Base-by-base conservation (phyloP, 2,888 invertebrate genomes). In the Cheiracanthium punctorium region DNA sequence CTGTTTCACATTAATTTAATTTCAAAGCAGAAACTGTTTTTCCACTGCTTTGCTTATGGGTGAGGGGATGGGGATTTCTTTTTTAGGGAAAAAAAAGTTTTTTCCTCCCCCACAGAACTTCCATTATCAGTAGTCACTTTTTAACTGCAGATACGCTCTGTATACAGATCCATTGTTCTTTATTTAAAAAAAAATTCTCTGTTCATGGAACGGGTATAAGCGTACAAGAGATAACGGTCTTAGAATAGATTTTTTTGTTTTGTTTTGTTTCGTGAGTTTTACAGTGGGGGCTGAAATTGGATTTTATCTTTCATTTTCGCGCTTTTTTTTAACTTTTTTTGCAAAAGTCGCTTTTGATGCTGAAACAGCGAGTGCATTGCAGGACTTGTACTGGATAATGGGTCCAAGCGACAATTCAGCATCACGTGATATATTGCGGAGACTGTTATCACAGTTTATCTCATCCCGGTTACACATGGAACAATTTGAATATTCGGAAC, bases 1-100 rank as follows among this genome's bases (percentile, higher is more conserved):
- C 75, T 86, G 80, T 70, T 80, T 80, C 80, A 58, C 85, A 86
- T 86, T 86, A 80, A 86, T 86, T 80, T 86, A 86, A 86, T 86
- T 80, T 79, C 79, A 80, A 85, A 79, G 69, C 43, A 76, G 70
- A 14, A 70, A 69, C 70, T 77, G 77, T 77, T 74, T 80, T 76
- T 65, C 48, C 28, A 30, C 67, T 76, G 14, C 48, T 10, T 28
- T 28, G 43, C 5, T 41, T 32, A 29, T 29, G 67, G 41, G 79
- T 37, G 70, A 24, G 48, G 64, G 80, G 80, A 33, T 37, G 64
- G 41, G 48, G 10, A 65, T 32, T 58, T 81, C 52, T 81, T 70
- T 37, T 58, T 72, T 69, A 58, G n/a, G 12, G 58, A 20, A 76
- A 30, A 67, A 67, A 67, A 1, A 65, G 4, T n/a, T 10, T 20